A percentile compares a stretch with the other conserved stretches of the same genome.
Evolutionary conservation across 1,140 invertebrate genomes (phyloP).

Genomic region (Kradibia gibbosae): DNA sequence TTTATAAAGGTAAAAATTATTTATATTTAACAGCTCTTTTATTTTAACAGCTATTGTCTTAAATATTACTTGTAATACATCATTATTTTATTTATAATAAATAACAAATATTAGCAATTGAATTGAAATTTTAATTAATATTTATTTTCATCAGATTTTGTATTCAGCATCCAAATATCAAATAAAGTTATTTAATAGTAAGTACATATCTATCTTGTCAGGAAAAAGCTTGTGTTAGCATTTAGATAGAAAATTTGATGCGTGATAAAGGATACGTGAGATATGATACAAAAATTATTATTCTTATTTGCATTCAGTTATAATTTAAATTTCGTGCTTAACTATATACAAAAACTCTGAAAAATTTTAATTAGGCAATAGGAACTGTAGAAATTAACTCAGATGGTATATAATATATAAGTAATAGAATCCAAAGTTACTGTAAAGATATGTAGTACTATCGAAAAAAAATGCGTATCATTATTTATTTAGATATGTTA

Average conservation of each 20-base stretch:
- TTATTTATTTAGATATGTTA: too few relatives aligned
- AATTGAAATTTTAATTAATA: background rate
- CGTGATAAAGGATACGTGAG: background rate
- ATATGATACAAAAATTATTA: slow-evolving; percentile 6
- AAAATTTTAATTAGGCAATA: too few relatives aligned
- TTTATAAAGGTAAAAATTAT: too few relatives aligned
- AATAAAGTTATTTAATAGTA: background rate
- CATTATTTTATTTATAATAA: background rate
- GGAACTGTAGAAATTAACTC: too few relatives aligned
- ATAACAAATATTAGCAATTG: background rate
- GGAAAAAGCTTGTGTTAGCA: slow-evolving; percentile 12
- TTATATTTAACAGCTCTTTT: too few relatives aligned
- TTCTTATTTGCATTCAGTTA: slow-evolving; percentile 8
- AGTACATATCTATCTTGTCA: background rate
- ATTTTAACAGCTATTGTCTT: too few relatives aligned
- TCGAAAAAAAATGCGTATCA: too few relatives aligned
- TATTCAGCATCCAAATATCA: background rate
- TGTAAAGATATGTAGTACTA: too few relatives aligned
- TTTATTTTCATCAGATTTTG: background rate
- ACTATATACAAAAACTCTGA: too few relatives aligned
- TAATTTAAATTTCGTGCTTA: slow-evolving; percentile 4
- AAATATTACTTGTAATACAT: too few relatives aligned
- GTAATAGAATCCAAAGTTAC: too few relatives aligned
- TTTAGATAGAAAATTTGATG: slow-evolving; percentile 12
- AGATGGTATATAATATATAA: too few relatives aligned